Evolutionary conservation across 2,888 invertebrate genomes (phyloP).

Genomic region (Amiota minor): DNA sequence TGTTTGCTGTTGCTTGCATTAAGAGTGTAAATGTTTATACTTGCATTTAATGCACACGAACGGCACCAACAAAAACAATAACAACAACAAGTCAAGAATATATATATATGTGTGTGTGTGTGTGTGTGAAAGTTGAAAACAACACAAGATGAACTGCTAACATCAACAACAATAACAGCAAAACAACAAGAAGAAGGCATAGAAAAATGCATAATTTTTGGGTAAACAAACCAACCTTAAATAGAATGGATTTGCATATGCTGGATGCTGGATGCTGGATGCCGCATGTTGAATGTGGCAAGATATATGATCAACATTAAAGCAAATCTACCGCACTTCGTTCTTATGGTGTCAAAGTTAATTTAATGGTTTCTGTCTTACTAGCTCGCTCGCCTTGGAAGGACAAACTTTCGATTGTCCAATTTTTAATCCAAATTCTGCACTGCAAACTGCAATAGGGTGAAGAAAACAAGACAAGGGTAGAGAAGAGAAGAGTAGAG

Average conservation of each 20-base stretch:
- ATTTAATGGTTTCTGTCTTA: not conserved
- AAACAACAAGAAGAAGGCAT: not conserved
- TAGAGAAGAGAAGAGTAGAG: no score
- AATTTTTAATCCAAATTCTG: no score
- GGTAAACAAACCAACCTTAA: not conserved
- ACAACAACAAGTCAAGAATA: no score
- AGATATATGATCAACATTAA: constrained; percentile 1
- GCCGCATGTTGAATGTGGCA: not conserved
- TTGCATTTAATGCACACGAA: not conserved
- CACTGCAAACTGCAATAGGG: no score
- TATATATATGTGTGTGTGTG: no score
- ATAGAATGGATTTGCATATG: not conserved
- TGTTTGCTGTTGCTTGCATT: not conserved
- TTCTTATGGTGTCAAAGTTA: constrained; percentile 4
- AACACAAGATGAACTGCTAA: no score
- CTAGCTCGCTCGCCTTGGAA: no score
- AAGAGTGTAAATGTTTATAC: not conserved
- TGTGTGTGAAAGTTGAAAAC: no score
- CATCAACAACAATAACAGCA: not conserved
- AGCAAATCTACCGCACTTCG: not conserved
- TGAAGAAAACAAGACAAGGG: no score
- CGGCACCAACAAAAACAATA: not conserved
- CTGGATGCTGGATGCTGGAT: not conserved
- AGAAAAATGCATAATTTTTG: constrained; percentile 4
- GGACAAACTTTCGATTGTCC: no score